phyloP scores from a whole-genome alignment of 1,140 invertebrate species.

The Wiebesia pumilae region DNA sequence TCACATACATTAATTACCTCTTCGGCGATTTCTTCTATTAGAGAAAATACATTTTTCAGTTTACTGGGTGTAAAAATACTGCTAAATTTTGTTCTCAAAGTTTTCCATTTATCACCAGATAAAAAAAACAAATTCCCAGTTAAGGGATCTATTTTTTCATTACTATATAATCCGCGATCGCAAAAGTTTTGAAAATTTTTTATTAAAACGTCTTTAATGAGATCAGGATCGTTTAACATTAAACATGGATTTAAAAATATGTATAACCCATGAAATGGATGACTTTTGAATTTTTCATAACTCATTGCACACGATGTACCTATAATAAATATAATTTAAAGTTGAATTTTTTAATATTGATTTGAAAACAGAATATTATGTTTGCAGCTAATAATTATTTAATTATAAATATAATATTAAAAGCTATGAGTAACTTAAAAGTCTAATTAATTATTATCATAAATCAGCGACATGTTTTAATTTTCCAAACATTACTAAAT shows the following conservation, averaged over 20 bases:
- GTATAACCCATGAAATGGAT: conserved; percentile 47
- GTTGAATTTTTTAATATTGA: too few relatives aligned
- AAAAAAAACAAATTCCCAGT: conserved; percentile 75
- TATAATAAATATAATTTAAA: not conserved
- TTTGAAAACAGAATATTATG: too few relatives aligned
- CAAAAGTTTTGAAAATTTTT: conserved; percentile 76
- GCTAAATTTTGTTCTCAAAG: conserved; percentile 74
- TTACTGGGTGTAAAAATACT: conserved; percentile 78
- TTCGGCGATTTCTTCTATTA: conserved; percentile 71
- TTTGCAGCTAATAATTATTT: too few relatives aligned
- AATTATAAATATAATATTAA: too few relatives aligned
- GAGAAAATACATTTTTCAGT: conserved; percentile 76
- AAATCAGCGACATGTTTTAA: too few relatives aligned
- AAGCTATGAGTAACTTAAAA: too few relatives aligned
- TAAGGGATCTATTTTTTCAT: conserved; percentile 75
- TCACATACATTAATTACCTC: conserved; percentile 61
- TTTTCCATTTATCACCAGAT: conserved; percentile 74
- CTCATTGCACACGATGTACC: conserved; percentile 3
- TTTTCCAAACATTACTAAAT: too few relatives aligned
- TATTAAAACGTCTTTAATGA: conserved; percentile 73
- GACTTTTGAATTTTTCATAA: conserved; percentile 41
- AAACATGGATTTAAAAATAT: conserved; percentile 55
- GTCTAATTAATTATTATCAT: too few relatives aligned
- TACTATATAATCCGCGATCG: conserved; percentile 71
- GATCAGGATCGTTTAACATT: conserved; percentile 70